Evolutionary conservation across 1,140 invertebrate genomes (phyloP).

Genomic region (Stenopsyche tienmushanensis): DNA sequence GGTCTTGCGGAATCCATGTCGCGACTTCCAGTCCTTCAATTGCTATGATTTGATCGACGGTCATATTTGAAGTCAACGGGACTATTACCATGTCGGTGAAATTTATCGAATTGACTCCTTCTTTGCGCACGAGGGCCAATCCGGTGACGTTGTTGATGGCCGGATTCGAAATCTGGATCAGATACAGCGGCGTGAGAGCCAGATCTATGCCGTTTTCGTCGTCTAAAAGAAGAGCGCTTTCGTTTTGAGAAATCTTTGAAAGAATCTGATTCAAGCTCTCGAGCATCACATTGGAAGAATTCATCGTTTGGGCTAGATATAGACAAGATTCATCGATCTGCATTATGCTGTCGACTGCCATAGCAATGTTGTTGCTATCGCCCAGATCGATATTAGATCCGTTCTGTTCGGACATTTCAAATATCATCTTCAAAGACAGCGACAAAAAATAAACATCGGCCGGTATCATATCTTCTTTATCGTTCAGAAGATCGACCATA

Average conservation of each 20-base stretch:
- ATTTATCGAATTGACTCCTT: slow-evolving; percentile 39
- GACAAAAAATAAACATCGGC: slow-evolving; percentile 57
- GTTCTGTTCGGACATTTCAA: slow-evolving; percentile 46
- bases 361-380: slow-evolving; percentile 52
- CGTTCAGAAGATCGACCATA: slow-evolving; percentile 45
- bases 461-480: slow-evolving; percentile 50
- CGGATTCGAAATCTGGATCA: slow-evolving; percentile 58
- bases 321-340: slow-evolving; percentile 50
- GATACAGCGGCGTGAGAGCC: slow-evolving; percentile 50
- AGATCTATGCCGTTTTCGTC: slow-evolving; percentile 43
- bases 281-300: slow-evolving; percentile 57
- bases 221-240: slow-evolving; percentile 39
- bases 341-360: slow-evolving; percentile 54
- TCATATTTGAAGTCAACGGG: slow-evolving; percentile 52
- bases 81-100: slow-evolving; percentile 52
- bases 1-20: slow-evolving; percentile 54
- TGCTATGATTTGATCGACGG: slow-evolving; percentile 49
- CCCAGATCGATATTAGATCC: slow-evolving; percentile 47
- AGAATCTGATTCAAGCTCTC: slow-evolving; percentile 54
- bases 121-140: slow-evolving; percentile 52
- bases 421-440: slow-evolving; percentile 51
- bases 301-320: slow-evolving; percentile 52
- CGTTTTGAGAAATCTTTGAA: slow-evolving; percentile 44
- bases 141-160: slow-evolving; percentile 57
- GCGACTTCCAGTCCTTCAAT: slow-evolving; percentile 56